These are phyloP conservation scores for Dreissena polymorpha DNA, from an alignment of 1,140 invertebrate species.

Conservation along the genomic window DNA sequence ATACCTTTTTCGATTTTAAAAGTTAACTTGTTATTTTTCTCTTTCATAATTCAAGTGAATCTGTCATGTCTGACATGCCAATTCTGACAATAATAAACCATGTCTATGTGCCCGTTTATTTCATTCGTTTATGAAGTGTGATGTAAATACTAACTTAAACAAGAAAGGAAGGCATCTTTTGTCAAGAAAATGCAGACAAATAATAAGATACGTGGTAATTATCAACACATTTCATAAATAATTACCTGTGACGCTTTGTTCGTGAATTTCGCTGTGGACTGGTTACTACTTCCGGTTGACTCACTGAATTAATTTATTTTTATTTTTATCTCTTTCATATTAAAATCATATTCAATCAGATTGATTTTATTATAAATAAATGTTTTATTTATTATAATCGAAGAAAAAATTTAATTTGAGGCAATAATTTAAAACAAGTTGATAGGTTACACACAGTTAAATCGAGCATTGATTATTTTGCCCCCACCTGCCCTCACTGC, in stretches of 20 bases:
- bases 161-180: background rate
- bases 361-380: too few species aligned
- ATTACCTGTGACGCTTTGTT: constrained; percentile 52
- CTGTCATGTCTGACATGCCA: background rate
- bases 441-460: too few species aligned
- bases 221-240: constrained; percentile 13
- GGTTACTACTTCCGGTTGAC: constrained; percentile 45
- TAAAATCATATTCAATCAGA: too few species aligned
- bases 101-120: background rate
- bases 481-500: too few species aligned
- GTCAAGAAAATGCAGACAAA: background rate
- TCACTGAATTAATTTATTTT: constrained; percentile 22
- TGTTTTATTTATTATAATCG: too few species aligned
- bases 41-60: too few species aligned
- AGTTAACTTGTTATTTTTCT: too few species aligned
- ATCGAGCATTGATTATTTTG: too few species aligned
- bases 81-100: background rate
- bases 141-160: background rate
- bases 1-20: too few species aligned
- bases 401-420: too few species aligned
- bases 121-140: background rate
- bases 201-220: background rate
- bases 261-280: constrained; percentile 27
- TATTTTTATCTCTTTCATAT: background rate
- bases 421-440: too few species aligned